Conservation (phyloP, 2,113 vertebrate genomes). For the Chinchilla lanigera region DNA sequence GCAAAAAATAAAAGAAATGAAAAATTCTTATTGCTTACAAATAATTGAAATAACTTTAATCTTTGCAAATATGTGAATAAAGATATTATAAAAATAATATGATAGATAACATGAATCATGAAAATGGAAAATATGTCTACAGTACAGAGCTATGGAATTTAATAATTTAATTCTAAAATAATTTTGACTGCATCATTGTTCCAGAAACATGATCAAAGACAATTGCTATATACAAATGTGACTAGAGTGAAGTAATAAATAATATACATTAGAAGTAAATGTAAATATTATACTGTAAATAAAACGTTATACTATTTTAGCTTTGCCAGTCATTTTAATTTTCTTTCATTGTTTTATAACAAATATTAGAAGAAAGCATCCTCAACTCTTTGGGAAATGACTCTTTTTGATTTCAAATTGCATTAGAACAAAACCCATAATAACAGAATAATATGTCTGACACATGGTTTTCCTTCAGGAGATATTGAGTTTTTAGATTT, state of each 20-base stretch:
- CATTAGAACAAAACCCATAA: conserved; percentile 82
- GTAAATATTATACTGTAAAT: background rate
- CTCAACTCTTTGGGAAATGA: background rate
- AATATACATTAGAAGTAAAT: background rate
- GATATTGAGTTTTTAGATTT: conserved; percentile 86
- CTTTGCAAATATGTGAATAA: background rate
- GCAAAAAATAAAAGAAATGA: fast-evolving
- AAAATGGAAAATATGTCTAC: background rate
- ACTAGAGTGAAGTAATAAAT: background rate
- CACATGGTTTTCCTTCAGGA: conserved; percentile 86
- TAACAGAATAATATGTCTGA: conserved; percentile 84
- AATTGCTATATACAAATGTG: background rate
- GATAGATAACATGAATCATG: background rate
- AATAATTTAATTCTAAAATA: conserved; percentile 35
- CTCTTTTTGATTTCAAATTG: conserved; percentile 81
- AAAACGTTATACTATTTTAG: conserved; percentile 11
- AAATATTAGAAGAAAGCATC: conserved; percentile 29
- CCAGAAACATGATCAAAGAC: background rate
- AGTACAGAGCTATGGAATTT: background rate
- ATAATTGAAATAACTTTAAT: background rate
- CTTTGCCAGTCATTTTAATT: background rate
- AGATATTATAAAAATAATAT: background rate
- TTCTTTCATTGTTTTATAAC: background rate
- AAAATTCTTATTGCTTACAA: background rate
- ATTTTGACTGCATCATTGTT: background rate